Conservation (phyloP, 2,888 invertebrate species). For the Tenodera sinensis region DNA sequence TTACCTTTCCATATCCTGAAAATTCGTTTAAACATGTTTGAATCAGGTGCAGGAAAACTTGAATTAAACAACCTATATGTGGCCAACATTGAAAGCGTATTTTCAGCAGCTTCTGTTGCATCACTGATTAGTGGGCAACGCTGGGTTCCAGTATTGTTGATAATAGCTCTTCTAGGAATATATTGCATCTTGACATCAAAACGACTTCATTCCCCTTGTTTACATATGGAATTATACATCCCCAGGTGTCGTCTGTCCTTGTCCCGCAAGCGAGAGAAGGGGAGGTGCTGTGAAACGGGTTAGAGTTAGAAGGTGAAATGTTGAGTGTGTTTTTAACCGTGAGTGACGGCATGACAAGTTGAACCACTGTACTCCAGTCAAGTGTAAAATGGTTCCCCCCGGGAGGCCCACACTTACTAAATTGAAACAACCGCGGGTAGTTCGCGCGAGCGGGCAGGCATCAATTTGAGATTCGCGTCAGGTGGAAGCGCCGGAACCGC, state of each 20-base stretch:
- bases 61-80: too few relatives aligned
- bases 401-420: slow-evolving; percentile 7
- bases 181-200: slow-evolving; percentile 4
- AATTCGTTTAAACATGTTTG: too few relatives aligned
- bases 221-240: slow-evolving; percentile 9
- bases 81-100: too few relatives aligned
- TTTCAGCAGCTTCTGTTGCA: background rate
- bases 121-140: background rate
- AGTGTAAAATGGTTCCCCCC: slow-evolving; percentile 4
- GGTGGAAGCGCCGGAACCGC: background rate
- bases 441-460: background rate
- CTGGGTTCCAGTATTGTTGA: background rate
- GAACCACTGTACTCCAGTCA: background rate
- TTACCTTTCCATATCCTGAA: too few relatives aligned
- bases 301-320: background rate
- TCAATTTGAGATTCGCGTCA: background rate
- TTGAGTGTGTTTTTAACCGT: background rate
- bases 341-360: slow-evolving; percentile 8
- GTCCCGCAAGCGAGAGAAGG: background rate
- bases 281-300: background rate
- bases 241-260: background rate
- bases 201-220: slow-evolving; percentile 4
- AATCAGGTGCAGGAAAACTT: too few relatives aligned
- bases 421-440: background rate
- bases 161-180: background rate